Evolutionary conservation across 1,140 invertebrate species (phyloP), one percentile per base, ranked within the genome.

Genomic region (Drosophila bocki): DNA sequence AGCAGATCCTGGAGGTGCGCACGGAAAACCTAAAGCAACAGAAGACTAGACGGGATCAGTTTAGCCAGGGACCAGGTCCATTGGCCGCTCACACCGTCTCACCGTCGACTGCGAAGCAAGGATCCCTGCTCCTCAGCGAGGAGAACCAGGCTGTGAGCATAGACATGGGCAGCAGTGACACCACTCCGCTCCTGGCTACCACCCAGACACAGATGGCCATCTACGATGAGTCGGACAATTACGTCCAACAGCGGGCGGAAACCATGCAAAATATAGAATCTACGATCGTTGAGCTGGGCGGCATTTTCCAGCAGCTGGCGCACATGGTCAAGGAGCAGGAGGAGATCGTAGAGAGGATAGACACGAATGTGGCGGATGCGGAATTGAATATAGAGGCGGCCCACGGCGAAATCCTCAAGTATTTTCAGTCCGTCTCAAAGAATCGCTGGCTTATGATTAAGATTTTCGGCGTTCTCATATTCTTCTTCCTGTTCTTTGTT

Each of bases 381-480:
- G 96, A 97, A 93, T 92, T 99, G 82, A 99, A 99, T 94, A 98
- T 99, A 39, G 98, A 99, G 94, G 97, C 98, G 53, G 99, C 99
- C 19, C 99, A 99, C 93, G 94, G 96, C 19, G 98, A 99, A 94
- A 98, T 99, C 75, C 94, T 99, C 61, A 99, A 98, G 93, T 99
- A 99, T 94, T 99, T 99, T 93, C 98, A 98, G 93, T 98, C 97
- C 22, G 97, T 99, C 19, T 97, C 98, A 12, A 98, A 97, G 47
- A 99, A 99, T 94, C 95, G 99, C 83, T 99, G 98, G 97, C 94
- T 99, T 12, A 99, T 99, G 98, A 97, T 99, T 82, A 99, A 99
- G 95, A 97, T 99, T 70, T 99, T 99, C 94, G 99, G 96, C 60
- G 97, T 99, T 57, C 94, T 99, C 32, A 99, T 99, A 94, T 97